Evolutionary conservation across 2,113 vertebrate genomes (phyloP).

Genomic region (Cercocebus atys): DNA sequence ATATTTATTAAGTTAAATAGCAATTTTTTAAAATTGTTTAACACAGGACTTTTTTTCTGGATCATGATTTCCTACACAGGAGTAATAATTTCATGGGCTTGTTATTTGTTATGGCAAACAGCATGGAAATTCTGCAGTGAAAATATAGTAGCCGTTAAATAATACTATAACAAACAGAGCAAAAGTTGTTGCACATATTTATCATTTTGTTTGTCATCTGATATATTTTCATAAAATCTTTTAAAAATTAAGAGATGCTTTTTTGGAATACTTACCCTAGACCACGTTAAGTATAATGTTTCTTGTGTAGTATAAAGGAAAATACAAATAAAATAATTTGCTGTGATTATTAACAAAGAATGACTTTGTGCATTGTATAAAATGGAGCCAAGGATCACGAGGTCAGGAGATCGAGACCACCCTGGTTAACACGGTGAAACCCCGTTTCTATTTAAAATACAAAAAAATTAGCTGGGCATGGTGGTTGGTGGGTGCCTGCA

Average conservation of each 20-base stretch:
- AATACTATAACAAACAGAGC: neutral
- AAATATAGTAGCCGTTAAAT: conserved; percentile 40
- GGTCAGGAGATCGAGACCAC: too few relatives aligned
- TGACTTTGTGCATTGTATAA: conserved; percentile 33
- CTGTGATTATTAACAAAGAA: conserved; percentile 55
- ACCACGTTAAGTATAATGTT: conserved; percentile 61
- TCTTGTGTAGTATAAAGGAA: conserved; percentile 49
- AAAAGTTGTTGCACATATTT: neutral
- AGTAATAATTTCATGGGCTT: conserved; percentile 44
- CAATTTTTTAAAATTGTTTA: neutral
- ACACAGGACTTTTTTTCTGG: neutral
- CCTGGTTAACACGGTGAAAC: too few relatives aligned
- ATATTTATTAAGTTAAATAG: conserved; percentile 39
- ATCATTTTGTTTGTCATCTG: conserved; percentile 27
- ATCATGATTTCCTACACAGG: neutral
- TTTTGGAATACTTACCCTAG: conserved; percentile 31
- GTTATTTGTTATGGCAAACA: neutral
- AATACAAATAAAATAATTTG: conserved; percentile 68
- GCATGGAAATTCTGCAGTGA: neutral
- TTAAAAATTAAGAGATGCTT: conserved; percentile 19
- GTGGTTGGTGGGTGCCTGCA: too few relatives aligned
- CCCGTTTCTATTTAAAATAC: too few relatives aligned
- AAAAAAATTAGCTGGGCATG: too few relatives aligned
- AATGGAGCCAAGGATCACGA: neutral
- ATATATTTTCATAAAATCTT: conserved; percentile 57